Conservation (phyloP, 2,113 vertebrate genomes). For the Labrus mixtus region DNA sequence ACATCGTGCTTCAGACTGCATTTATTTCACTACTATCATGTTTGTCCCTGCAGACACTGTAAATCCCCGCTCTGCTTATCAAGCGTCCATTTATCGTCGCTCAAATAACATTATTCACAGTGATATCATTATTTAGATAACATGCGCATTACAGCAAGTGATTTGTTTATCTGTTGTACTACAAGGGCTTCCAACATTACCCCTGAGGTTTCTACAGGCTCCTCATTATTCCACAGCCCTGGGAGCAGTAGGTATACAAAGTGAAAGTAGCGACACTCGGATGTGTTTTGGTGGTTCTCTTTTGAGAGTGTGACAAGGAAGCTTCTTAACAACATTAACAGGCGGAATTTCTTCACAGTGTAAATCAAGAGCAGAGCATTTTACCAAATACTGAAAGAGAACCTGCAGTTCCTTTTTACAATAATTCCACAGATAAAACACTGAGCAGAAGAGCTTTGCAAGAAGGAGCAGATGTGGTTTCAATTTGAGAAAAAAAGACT, state of each 20-base stretch:
- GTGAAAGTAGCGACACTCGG: constrained; percentile 12
- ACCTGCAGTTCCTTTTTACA: constrained; percentile 28
- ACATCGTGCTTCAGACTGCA: constrained; percentile 62
- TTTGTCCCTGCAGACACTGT: constrained; percentile 64
- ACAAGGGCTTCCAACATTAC: constrained; percentile 42
- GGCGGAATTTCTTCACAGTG: background rate
- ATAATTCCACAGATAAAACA: constrained; percentile 13
- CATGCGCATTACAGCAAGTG: constrained; percentile 54
- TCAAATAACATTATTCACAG: constrained; percentile 72
- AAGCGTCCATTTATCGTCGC: constrained; percentile 63
- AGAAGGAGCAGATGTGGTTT: constrained; percentile 26
- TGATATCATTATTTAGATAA: constrained; percentile 73
- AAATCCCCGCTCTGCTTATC: constrained; percentile 73
- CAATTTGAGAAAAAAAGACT: background rate
- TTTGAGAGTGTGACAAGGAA: background rate
- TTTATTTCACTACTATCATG: constrained; percentile 77
- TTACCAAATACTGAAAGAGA: background rate
- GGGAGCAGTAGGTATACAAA: constrained; percentile 27
- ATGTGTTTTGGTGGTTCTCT: constrained; percentile 3
- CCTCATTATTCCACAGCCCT: constrained; percentile 41
- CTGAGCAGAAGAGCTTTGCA: background rate
- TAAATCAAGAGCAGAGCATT: background rate
- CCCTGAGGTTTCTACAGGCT: constrained; percentile 41
- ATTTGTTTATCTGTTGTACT: constrained; percentile 69
- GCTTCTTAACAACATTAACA: constrained; percentile 3